phyloP scores from a whole-genome alignment of 2,113 vertebrate species.

The Oenanthe melanoleuca region DNA sequence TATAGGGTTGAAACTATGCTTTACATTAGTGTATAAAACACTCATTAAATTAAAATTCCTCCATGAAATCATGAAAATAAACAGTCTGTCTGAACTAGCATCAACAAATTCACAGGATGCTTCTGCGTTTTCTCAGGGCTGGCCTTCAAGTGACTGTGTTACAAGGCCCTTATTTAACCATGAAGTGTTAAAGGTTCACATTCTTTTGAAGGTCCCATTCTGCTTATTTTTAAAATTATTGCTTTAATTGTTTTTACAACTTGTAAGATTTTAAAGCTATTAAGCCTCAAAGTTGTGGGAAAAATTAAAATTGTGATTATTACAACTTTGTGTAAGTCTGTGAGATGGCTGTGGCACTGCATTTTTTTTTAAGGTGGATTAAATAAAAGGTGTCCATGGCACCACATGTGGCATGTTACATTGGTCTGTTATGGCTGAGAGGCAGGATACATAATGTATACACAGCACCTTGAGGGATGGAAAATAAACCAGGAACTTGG shows the following conservation, averaged over 20 bases:
- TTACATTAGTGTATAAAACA: slow-evolving; percentile 92
- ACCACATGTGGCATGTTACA: slow-evolving; percentile 15
- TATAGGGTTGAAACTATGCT: slow-evolving; percentile 85
- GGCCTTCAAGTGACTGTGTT: slow-evolving; percentile 71
- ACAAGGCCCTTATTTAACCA: slow-evolving; percentile 70
- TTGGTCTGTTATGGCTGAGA: slow-evolving; percentile 17
- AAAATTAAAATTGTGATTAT: slow-evolving; percentile 73
- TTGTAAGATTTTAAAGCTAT: slow-evolving; percentile 88
- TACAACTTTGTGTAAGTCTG: slow-evolving; percentile 46
- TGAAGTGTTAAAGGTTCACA: slow-evolving; percentile 88
- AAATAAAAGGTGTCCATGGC: slow-evolving; percentile 4
- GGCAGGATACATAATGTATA: slow-evolving; percentile 9
- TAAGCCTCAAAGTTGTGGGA: slow-evolving; percentile 84
- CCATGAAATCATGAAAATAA: slow-evolving; percentile 97
- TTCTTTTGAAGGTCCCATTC: slow-evolving; percentile 77
- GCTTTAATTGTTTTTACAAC: slow-evolving; percentile 87
- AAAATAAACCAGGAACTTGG: slow-evolving; percentile 7
- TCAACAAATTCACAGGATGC: slow-evolving; percentile 86
- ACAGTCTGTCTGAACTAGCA: slow-evolving; percentile 93
- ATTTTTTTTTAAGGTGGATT: background rate
- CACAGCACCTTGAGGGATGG: background rate
- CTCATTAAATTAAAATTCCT: slow-evolving; percentile 98
- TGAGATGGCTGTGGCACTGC: background rate
- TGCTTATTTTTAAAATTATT: slow-evolving; percentile 85
- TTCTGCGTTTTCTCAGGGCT: slow-evolving; percentile 89